Base-by-base conservation (phyloP, 2,113 vertebrate genomes). In the Lepisosteus oculatus region DNA sequence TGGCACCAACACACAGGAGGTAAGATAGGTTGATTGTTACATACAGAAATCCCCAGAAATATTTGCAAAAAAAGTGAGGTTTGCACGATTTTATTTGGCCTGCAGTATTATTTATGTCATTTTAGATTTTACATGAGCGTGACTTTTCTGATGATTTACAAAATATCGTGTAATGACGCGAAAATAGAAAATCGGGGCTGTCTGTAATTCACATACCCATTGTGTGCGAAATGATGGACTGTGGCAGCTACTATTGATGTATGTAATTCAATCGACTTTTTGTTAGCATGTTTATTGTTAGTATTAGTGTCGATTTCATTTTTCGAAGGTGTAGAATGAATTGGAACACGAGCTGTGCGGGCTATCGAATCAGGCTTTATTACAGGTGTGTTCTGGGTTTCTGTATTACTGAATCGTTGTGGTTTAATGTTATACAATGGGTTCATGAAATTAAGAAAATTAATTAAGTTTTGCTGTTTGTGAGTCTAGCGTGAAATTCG, bases 1-100 rank as follows among this genome's bases (percentile, higher is more conserved):
- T 68, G 77, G 76, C 76, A 79, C 55, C 71, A 45, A 70, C 67
- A 55, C 42, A 65, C 56, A 55, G 55, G 70, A 72, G 44, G 45
- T 62, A 55, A 79, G 82, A 84, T 81, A 76, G 0, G 54, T n/a
- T 0, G 43, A 45, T 66, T 69, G 6, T 70, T 62, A 69, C 3
- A 12, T 61, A 47, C 17, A 72, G 43, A 67, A 63, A 71, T 72
- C 68, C 59, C 55, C 65, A 56, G 63, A 69, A 81, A 70, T 75
- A 56, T 76, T 63, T 56, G 59, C 67, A n/a, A 65, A 75, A 45
- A 66, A 70, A 45, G 42, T 65, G 57, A n/a, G 14, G 59, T 3
- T 54, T 68, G 14, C 69, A 43, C 68, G 43, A 63, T 56, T 72
- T 13, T 12, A 0, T 29, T 54, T 29, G 2, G 29, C 2, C 41